These are phyloP conservation scores for Catharus fuscescens DNA, from an alignment of 2,113 vertebrate species.

Conservation along the genomic window DNA sequence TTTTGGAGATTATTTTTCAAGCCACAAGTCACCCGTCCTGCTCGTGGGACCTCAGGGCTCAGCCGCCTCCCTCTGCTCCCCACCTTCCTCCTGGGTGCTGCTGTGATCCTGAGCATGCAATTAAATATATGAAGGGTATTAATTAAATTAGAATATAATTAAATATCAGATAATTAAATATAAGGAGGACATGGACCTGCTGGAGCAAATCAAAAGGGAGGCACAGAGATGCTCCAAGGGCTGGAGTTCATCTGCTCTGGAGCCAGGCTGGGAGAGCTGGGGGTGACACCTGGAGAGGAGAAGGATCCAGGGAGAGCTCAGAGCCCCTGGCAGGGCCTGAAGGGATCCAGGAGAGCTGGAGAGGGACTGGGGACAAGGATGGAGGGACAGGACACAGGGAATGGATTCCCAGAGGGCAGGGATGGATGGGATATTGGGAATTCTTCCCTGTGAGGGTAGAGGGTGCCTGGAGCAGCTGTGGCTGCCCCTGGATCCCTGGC, in stretches of 20 bases:
- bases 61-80: slow-evolving; percentile 2
- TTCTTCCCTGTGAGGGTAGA: fast-evolving
- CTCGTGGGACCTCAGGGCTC: not conserved
- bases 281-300: not conserved
- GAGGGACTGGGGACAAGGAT: not conserved
- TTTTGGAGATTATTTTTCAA: slow-evolving; percentile 16
- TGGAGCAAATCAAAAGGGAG: not conserved
- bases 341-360: not conserved
- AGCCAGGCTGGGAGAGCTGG: not conserved
- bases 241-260: not conserved
- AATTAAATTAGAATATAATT: not conserved
- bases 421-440: too few relatives aligned
- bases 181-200: not conserved
- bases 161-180: not conserved
- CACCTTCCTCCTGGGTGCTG: slow-evolving; percentile 16
- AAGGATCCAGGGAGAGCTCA: not conserved
- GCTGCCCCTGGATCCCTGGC: not conserved
- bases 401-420: not conserved
- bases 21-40: fast-evolving
- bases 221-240: not conserved
- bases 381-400: not conserved
- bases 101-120: slow-evolving; percentile 36
- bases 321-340: fast-evolving
- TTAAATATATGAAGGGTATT: slow-evolving; percentile 26
- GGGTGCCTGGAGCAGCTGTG: not conserved